A percentile compares a stretch with the other conserved stretches of the same genome.
These are phyloP conservation scores for Pimpla rufipes DNA, from an alignment of 2,888 invertebrate species.

Conservation along the genomic window DNA sequence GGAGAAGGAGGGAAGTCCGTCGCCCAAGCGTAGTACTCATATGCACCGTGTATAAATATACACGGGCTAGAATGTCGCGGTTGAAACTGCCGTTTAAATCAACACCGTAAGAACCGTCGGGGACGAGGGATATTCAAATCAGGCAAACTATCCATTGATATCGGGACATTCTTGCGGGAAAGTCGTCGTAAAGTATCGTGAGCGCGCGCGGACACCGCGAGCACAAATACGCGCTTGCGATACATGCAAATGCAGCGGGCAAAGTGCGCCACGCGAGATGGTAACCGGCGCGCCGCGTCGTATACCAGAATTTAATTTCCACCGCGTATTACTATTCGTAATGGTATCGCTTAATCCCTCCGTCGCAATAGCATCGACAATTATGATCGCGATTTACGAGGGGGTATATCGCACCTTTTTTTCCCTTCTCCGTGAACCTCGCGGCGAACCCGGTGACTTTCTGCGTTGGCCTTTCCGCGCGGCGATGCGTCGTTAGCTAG, in stretches of 20 bases:
- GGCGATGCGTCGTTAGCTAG: not conserved
- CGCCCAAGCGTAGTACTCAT: conserved; percentile 40
- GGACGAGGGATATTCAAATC: conserved; percentile 67
- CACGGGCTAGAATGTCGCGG: conserved; percentile 51
- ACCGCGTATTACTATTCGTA: conserved; percentile 58
- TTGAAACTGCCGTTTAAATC: conserved; percentile 64
- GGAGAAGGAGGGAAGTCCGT: conserved; percentile 60
- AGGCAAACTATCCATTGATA: conserved; percentile 66
- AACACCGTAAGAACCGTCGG: conserved; percentile 38
- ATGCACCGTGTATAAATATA: conserved; percentile 19
- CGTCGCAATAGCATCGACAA: conserved; percentile 18
- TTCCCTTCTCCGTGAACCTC: not conserved
- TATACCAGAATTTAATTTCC: conserved; percentile 46
- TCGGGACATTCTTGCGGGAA: conserved; percentile 57
- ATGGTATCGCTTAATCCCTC: conserved; percentile 61
- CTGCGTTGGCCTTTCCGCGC: not conserved
- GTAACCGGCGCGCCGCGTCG: conserved; percentile 29
- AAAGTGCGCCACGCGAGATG: conserved; percentile 2
- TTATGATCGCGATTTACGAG: conserved; percentile 32
- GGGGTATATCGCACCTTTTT: not conserved
- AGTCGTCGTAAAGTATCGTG: conserved; percentile 54
- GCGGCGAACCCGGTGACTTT: not conserved
- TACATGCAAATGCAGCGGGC: conserved; percentile 19
- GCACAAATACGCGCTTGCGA: conserved; percentile 32
- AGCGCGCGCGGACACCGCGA: conserved; percentile 1